Evolutionary conservation across 1,140 invertebrate species (phyloP).

Genomic region (Drosophila erecta): DNA sequence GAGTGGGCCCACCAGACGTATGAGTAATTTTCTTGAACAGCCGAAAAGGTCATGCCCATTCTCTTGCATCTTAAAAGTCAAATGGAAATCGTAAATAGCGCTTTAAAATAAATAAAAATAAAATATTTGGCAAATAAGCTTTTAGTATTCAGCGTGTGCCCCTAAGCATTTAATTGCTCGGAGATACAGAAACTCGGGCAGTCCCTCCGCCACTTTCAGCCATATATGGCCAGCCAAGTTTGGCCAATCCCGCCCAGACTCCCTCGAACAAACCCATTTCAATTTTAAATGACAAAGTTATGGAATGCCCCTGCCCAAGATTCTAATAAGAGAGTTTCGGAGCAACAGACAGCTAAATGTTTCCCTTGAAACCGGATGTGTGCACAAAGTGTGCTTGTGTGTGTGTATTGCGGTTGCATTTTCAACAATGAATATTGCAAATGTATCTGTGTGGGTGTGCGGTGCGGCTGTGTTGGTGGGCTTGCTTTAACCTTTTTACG

Average conservation of each 20-base stretch:
- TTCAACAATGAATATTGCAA: constrained; percentile 66
- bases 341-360: constrained; percentile 65
- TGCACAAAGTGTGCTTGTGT: constrained; percentile 7
- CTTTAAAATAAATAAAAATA: too few species aligned
- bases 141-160: neutral
- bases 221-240: neutral
- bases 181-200: constrained; percentile 4
- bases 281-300: constrained; percentile 63
- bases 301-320: constrained; percentile 38
- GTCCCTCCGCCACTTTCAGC: neutral
- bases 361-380: constrained; percentile 74
- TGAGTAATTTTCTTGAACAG: neutral
- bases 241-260: neutral
- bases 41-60: neutral
- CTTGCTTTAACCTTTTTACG: constrained; percentile 71
- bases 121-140: neutral
- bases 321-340: constrained; percentile 46
- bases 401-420: constrained; percentile 62
- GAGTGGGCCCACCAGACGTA: neutral
- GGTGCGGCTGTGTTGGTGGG: constrained; percentile 25
- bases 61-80: neutral
- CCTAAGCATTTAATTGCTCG: neutral
- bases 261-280: constrained; percentile 21
- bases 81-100: neutral
- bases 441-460: constrained; percentile 18